These are phyloP conservation scores for Julus scanicus DNA, from an alignment of 2,888 invertebrate genomes.

Conservation along the genomic window DNA sequence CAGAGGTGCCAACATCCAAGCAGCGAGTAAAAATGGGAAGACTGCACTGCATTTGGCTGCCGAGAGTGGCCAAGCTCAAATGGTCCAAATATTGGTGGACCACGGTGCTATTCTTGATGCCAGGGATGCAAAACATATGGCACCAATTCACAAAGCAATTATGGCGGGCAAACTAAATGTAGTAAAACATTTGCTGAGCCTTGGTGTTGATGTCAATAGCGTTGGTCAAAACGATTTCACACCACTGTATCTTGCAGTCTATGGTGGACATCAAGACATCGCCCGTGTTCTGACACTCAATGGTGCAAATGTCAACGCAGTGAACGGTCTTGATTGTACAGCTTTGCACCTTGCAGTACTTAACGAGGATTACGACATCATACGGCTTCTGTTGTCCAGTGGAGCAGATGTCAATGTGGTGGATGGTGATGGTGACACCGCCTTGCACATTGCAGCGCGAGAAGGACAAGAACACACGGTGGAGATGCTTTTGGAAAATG, in stretches of 20 bases:
- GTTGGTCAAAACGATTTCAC: slow-evolving; percentile 18
- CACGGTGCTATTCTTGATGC: neutral
- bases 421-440: neutral
- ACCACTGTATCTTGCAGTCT: slow-evolving; percentile 70
- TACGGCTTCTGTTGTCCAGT: neutral
- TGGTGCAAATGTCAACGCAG: slow-evolving; percentile 24
- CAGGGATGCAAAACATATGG: neutral
- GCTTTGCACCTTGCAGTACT: slow-evolving; percentile 44
- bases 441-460: slow-evolving; percentile 1
- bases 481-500: slow-evolving; percentile 63
- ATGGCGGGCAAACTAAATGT: neutral
- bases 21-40: neutral
- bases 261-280: slow-evolving; percentile 2
- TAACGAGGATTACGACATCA: slow-evolving; percentile 36
- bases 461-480: slow-evolving; percentile 15
- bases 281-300: neutral
- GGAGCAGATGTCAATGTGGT: slow-evolving; percentile 36
- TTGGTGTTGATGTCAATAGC: neutral
- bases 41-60: slow-evolving; percentile 44
- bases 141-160: slow-evolving; percentile 46
- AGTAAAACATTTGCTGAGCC: slow-evolving; percentile 58
- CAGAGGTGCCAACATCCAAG: slow-evolving; percentile 42
- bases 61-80: neutral
- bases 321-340: neutral
- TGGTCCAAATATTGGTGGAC: slow-evolving; percentile 12